Evolutionary conservation across 2,113 vertebrate genomes (phyloP), one percentile per base, ranked within the genome.

Genomic region (Tor tambroides): DNA sequence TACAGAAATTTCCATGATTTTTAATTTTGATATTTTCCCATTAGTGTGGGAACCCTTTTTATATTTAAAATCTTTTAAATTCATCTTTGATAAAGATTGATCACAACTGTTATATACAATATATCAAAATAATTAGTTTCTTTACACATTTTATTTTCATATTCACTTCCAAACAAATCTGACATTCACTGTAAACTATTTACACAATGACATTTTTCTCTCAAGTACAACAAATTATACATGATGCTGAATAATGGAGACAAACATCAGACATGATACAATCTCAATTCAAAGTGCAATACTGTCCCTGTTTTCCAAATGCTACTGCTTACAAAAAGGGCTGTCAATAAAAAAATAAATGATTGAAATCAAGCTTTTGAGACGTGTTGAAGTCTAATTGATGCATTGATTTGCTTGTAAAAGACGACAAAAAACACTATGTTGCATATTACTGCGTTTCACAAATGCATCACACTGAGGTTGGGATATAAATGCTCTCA

Each of bases 91-190:
- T 6, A n/a, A n/a, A n/a, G n/a, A n/a, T n/a, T 51, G 23, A 77
- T 77, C 43, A 51, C 26, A 77, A 28, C 43, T 30, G 46, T 51
- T 6, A 21, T 38, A 72, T 11, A 46, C 14, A 5, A 9, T 10
- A 30, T 19, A 30, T 77, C 26, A 77, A 54, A 54, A 51, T 10
- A 17, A 4, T 76, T 3, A 19, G 3, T 2, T 23, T 51, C 6
- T 6, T 56, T 32, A 26, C 17, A 78, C 26, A 32, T 56, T 78
- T 78, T 54, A 54, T 78, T 32, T 78, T n/a, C 71, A 72, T 72
- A 12, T 72, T 72, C 35, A 74, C 35, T 41, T 74, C 35, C 19
- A 46, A 41, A 23, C 35, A 41, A 35, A 43, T 74, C 35, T n/a
- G 71, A n/a, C 7, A 38, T 7, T 26, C 17, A 26, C n/a, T 61